Evolutionary conservation across 2,797 vertebrate genomes (phyloP).

Genomic region (Schizothorax lantsangensis): DNA sequence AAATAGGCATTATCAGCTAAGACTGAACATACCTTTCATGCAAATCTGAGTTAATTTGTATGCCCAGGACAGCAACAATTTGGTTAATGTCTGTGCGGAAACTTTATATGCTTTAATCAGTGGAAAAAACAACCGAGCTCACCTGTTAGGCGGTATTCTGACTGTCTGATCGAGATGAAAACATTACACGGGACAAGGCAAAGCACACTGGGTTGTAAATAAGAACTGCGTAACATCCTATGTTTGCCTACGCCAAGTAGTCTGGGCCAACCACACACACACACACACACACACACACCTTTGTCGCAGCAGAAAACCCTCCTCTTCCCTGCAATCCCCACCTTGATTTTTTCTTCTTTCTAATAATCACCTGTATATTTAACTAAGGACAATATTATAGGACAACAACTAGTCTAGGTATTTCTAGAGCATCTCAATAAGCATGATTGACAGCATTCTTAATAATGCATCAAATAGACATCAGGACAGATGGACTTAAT

Average conservation of each 20-base stretch:
- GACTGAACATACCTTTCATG: not conserved
- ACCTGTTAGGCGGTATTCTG: conserved; percentile 9
- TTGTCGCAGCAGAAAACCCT: conserved; percentile 54
- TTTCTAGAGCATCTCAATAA: not conserved
- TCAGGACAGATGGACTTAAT: not conserved
- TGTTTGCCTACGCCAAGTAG: conserved; percentile 54
- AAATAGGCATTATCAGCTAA: not conserved
- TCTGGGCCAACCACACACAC: conserved; percentile 13
- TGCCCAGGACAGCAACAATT: not conserved
- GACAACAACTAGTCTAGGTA: not conserved
- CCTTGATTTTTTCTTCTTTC: conserved; percentile 42
- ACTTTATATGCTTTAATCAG: not conserved
- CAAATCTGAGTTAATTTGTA: conserved; percentile 6
- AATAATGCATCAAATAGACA: not conserved
- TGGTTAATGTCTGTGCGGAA: not conserved
- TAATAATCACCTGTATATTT: not conserved
- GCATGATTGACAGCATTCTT: not conserved
- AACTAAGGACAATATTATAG: not conserved
- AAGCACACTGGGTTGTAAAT: conserved; percentile 50
- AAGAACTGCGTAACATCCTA: conserved; percentile 81
- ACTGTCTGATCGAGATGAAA: conserved; percentile 1
- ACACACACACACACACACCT: conserved; percentile 27
- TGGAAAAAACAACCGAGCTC: not conserved
- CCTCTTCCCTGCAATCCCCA: conserved; percentile 49
- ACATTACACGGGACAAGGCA: not conserved